Evolutionary conservation across 92 coral and sea anemone genomes (phyloP).

Genomic region (Siderastrea radians): DNA sequence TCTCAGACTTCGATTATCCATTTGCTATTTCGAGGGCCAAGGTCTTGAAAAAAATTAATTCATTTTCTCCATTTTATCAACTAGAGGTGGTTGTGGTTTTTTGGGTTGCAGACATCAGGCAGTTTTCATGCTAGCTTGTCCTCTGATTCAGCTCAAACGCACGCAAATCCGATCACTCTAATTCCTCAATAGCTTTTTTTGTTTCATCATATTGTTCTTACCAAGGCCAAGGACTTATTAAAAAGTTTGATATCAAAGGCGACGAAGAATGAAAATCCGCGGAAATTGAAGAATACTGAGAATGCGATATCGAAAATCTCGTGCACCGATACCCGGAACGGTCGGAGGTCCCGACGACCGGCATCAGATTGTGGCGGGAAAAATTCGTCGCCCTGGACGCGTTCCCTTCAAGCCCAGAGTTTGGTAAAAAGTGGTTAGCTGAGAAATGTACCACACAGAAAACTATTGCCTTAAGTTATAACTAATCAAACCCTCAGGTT

Average conservation of each 20-base stretch:
- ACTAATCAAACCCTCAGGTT: too few species aligned
- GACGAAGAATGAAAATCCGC: not conserved
- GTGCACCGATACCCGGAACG: not conserved
- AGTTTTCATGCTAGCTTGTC: not conserved
- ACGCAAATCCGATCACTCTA: constrained; percentile 20
- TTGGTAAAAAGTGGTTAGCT: too few species aligned
- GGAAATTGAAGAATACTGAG: constrained; percentile 18
- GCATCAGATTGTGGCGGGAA: not conserved
- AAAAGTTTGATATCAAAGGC: constrained; percentile 2
- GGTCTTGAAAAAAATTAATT: not conserved
- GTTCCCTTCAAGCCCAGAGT: not conserved
- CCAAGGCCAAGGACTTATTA: constrained; percentile 12
- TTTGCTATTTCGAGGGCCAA: not conserved
- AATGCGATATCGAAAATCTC: not conserved
- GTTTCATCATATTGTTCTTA: not conserved
- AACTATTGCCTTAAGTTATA: too few species aligned
- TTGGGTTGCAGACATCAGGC: not conserved
- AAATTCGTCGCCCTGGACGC: not conserved
- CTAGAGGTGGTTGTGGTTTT: not conserved
- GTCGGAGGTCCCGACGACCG: not conserved
- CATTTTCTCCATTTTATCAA: not conserved
- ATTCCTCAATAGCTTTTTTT: constrained; percentile 22
- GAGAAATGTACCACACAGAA: too few species aligned
- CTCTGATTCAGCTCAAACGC: not conserved
- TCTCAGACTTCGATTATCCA: not conserved